These are phyloP conservation scores for Anodontia alba DNA, from an alignment of 2,888 invertebrate species.

Conservation along the genomic window DNA sequence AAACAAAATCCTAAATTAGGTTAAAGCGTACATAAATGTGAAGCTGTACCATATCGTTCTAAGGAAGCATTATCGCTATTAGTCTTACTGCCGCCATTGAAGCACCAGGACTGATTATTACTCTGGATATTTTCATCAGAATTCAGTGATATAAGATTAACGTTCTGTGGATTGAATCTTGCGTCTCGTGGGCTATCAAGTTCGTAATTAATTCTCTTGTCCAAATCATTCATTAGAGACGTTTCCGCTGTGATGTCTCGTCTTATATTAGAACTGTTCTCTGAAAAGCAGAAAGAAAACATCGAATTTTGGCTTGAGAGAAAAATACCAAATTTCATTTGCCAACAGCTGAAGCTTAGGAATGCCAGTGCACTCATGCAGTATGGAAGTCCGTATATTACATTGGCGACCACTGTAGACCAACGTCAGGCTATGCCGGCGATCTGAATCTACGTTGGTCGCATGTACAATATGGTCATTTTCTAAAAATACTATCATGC, in stretches of 20 bases:
- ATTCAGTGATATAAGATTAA: constrained; percentile 78
- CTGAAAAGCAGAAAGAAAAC: constrained; percentile 42
- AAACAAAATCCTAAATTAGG: not conserved
- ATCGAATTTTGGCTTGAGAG: too few species aligned
- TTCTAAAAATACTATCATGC: too few species aligned
- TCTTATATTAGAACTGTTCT: constrained; percentile 75
- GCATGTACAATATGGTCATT: too few species aligned
- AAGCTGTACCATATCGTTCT: constrained; percentile 44
- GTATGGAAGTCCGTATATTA: too few species aligned
- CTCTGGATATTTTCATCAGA: constrained; percentile 77
- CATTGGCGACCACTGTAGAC: too few species aligned
- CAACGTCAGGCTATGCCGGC: too few species aligned
- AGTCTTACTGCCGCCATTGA: constrained; percentile 76
- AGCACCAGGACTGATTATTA: constrained; percentile 74
- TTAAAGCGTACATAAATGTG: too few species aligned
- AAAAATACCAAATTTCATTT: not conserved
- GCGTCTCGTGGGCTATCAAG: constrained; percentile 75
- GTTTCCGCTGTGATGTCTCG: constrained; percentile 82
- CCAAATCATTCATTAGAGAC: constrained; percentile 81
- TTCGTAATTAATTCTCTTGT: constrained; percentile 78
- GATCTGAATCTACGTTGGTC: too few species aligned
- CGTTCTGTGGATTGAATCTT: constrained; percentile 74
- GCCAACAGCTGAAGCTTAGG: too few species aligned
- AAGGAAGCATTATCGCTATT: constrained; percentile 78
- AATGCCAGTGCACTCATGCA: too few species aligned